phyloP scores from a whole-genome alignment of 92 coral and sea anemone genomes.

The Zoanthus sociatus region DNA sequence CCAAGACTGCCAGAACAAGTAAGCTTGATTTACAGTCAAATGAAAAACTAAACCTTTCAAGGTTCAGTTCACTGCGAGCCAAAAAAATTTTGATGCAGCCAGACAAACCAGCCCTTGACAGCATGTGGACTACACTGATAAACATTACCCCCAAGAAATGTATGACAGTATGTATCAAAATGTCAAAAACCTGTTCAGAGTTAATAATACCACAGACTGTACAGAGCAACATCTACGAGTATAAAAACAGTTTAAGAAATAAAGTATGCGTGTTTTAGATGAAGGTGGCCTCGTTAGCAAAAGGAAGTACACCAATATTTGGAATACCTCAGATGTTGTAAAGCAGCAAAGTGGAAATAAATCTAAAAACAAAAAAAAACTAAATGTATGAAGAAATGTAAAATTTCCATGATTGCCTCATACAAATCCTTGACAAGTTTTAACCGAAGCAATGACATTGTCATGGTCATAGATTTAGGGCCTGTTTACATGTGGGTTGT shows the following conservation, averaged over 20 bases:
- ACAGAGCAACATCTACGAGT: slow-evolving; percentile 46
- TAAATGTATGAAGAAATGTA: slow-evolving; percentile 55
- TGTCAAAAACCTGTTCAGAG: slow-evolving; percentile 56
- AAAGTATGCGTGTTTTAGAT: slow-evolving; percentile 68
- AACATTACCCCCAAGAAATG: slow-evolving; percentile 48
- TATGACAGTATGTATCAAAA: slow-evolving; percentile 58
- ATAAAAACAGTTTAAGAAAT: slow-evolving; percentile 60
- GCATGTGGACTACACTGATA: slow-evolving; percentile 71
- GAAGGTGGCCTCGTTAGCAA: slow-evolving; percentile 66
- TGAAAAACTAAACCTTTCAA: background rate
- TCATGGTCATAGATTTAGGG: slow-evolving; percentile 44
- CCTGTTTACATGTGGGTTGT: too few species aligned
- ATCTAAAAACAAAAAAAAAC: slow-evolving; percentile 33
- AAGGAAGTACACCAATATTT: slow-evolving; percentile 66
- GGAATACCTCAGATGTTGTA: slow-evolving; percentile 59
- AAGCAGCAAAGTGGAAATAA: slow-evolving; percentile 38
- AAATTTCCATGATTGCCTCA: slow-evolving; percentile 64
- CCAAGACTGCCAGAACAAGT: too few species aligned
- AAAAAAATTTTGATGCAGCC: slow-evolving; percentile 19
- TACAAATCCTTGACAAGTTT: slow-evolving; percentile 56
- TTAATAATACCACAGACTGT: slow-evolving; percentile 60
- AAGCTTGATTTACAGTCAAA: background rate
- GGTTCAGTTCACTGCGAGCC: background rate
- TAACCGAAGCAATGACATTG: slow-evolving; percentile 57
- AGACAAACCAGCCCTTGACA: slow-evolving; percentile 50